Evolutionary conservation across 2,797 vertebrate species (phyloP).

Genomic region (Anguilla marmorata): DNA sequence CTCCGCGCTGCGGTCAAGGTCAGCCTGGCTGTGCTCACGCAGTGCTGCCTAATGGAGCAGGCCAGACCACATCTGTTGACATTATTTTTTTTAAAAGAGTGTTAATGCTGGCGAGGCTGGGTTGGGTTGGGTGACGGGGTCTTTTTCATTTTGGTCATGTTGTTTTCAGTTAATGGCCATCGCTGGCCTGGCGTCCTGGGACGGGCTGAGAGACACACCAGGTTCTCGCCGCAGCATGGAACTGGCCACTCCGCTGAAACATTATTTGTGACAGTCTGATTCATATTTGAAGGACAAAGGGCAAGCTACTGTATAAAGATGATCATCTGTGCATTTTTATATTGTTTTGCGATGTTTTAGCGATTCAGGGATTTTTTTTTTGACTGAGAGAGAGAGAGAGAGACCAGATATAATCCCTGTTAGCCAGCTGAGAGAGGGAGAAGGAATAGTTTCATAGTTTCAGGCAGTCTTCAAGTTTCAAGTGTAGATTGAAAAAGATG

Average conservation of each 20-base stretch:
- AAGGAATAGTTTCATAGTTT: background rate
- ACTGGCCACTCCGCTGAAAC: background rate
- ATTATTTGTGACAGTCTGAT: background rate
- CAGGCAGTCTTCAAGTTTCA: conserved; percentile 1
- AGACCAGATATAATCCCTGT: too few species aligned
- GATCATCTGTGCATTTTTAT: background rate
- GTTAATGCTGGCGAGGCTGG: background rate
- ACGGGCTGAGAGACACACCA: background rate
- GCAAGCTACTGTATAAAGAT: background rate
- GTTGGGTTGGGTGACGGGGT: background rate
- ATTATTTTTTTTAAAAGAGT: background rate
- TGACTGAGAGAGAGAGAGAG: background rate
- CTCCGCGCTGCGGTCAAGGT: background rate
- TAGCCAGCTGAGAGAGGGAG: background rate
- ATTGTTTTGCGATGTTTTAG: background rate
- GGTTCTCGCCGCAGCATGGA: background rate
- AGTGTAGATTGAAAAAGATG: background rate
- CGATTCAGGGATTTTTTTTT: background rate
- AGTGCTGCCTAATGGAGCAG: background rate
- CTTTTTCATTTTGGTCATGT: background rate
- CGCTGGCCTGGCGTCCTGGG: background rate
- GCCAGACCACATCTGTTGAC: conserved; percentile 16
- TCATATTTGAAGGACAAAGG: conserved; percentile 1
- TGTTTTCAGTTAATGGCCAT: background rate
- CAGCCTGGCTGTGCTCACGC: background rate